Percentiles rank a stretch among this genome's conserved stretches.
These are phyloP conservation scores for Drosophila anomalipes DNA, from an alignment of 2,888 invertebrate species.

Conservation along the genomic window DNA sequence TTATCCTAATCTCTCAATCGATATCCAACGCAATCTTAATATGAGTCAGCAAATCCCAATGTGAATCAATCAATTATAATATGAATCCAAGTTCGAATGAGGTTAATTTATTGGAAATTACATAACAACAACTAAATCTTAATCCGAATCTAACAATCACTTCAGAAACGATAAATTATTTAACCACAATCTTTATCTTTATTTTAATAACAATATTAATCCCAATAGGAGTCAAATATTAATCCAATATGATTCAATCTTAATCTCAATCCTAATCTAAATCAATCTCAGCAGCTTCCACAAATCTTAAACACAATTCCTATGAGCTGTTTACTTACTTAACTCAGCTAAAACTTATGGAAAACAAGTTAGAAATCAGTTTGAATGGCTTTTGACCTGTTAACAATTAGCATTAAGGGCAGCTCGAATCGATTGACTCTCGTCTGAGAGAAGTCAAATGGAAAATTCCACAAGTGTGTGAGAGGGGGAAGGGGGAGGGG, in stretches of 20 bases:
- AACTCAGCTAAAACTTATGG: background rate
- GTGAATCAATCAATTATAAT: too few species aligned
- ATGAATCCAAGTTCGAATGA: too few species aligned
- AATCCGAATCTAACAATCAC: too few species aligned
- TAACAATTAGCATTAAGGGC: background rate
- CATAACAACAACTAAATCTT: background rate
- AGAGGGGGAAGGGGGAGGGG: conserved; percentile 20
- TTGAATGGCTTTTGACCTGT: conserved; percentile 8
- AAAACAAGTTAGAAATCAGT: conserved; percentile 2
- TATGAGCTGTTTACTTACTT: background rate
- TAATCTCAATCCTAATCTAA: background rate
- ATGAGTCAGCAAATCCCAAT: background rate
- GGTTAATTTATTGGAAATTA: background rate
- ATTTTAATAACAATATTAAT: too few species aligned
- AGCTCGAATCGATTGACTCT: conserved; percentile 16
- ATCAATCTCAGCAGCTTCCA: background rate
- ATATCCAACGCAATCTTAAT: too few species aligned
- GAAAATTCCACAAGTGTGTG: conserved; percentile 59
- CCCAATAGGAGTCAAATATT: background rate
- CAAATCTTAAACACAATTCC: background rate
- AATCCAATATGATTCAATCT: background rate
- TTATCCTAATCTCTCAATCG: too few species aligned
- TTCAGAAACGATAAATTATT: background rate
- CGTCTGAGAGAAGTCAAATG: background rate
- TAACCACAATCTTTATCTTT: background rate